Evolutionary conservation across 2,113 vertebrate species (phyloP), one percentile per base, ranked within the genome.

Genomic region (Panthera leo): DNA sequence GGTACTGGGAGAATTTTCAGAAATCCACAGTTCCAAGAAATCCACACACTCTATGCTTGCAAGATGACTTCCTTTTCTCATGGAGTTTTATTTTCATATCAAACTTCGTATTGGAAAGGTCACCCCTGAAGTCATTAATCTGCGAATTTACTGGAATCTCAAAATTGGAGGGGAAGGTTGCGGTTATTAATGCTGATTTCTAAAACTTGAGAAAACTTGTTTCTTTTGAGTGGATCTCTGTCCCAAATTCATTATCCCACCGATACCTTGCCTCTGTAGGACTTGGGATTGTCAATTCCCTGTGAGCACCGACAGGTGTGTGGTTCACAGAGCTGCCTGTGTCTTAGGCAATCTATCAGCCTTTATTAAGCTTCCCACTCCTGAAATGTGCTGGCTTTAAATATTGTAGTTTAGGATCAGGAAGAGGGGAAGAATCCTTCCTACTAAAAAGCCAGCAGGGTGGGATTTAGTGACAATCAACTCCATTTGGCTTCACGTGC

Each of bases 1-100:
- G 61, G 48, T 23, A 11, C 19, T 68, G 67, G 73, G 39, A 93
- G 63, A 36, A n/a, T 36, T 61, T 84, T 29, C 31, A 5, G 51
- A 39, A 76, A 36, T 76, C 21, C 3, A 2, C 23, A 31, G 45
- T 45, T 45, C 45, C 45, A 45, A 5, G 51, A 39, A 76, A 36
- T 76, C 21, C 3, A 2, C 23, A 31, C 45, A 45, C 45, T 45
- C 45, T 13, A 4, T 70, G n/a, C 65, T 95, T 79, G 25, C 8
- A 48, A 23, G 39, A 61, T 48, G 67, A 0, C 51, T 61, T 91
- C 21, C 16, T 88, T 48, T 85, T 51, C 70, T 88, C n/a, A 5
- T 16, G 68, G 83, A 65, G 42, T 79, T 94, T 94, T 80, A 6
- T 91, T 94, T 97, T 95, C 29, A 27, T 68, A 34, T 48, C 34